These are phyloP conservation scores for Scolopax mira DNA, from an alignment of 2,113 vertebrate genomes.

Conservation along the genomic window DNA sequence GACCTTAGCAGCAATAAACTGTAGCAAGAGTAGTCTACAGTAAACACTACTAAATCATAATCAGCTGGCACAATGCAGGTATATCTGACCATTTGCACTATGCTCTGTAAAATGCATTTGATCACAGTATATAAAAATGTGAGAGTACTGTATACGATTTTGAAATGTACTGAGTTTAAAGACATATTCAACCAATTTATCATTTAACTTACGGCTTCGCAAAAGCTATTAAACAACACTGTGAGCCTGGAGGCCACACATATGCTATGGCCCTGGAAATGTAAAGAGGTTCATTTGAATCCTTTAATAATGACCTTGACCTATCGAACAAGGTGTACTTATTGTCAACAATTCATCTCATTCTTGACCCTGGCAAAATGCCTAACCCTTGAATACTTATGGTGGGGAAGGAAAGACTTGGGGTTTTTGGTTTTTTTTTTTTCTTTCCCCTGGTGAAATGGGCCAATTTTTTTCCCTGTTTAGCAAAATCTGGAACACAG, in stretches of 20 bases:
- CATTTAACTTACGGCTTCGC: slow-evolving; percentile 41
- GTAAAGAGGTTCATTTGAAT: slow-evolving; percentile 59
- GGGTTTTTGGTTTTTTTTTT: slow-evolving; percentile 6
- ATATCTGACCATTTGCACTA: not conserved
- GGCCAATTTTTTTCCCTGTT: slow-evolving; percentile 69
- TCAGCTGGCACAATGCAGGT: not conserved
- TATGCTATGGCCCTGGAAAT: slow-evolving; percentile 39
- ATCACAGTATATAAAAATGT: not conserved
- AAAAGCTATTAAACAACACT: slow-evolving; percentile 50
- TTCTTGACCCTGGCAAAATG: slow-evolving; percentile 53
- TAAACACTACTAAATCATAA: slow-evolving; percentile 30
- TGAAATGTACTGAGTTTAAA: slow-evolving; percentile 43
- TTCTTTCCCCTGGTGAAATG: slow-evolving; percentile 67
- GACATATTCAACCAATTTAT: slow-evolving; percentile 31
- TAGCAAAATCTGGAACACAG: slow-evolving; percentile 79
- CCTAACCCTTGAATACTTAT: slow-evolving; percentile 25
- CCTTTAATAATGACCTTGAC: slow-evolving; percentile 59
- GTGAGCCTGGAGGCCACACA: slow-evolving; percentile 57
- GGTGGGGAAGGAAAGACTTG: not conserved
- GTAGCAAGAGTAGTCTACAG: not conserved
- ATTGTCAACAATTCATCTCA: slow-evolving; percentile 62
- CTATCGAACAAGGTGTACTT: not conserved
- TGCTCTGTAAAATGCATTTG: not conserved
- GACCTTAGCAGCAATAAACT: slow-evolving; percentile 49
- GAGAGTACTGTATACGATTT: not conserved